Conservation (phyloP, 2,888 invertebrate species). For the Drosophila infuscata region DNA sequence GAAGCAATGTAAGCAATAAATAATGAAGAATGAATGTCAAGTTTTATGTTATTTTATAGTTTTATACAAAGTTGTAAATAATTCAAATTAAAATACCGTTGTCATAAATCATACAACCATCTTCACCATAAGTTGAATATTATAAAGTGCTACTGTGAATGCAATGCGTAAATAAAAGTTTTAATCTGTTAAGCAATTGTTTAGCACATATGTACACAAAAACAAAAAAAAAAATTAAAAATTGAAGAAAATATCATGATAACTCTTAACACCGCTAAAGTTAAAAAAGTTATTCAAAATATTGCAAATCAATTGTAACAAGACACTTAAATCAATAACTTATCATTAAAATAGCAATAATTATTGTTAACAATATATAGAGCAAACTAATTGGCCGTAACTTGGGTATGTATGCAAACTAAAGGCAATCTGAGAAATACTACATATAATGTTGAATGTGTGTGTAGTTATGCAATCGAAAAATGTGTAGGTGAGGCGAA, state of each 20-base stretch:
- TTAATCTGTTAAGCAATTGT: constrained; percentile 61
- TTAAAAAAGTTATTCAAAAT: constrained; percentile 39
- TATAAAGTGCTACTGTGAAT: constrained; percentile 46
- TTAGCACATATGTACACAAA: constrained; percentile 46
- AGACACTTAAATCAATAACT: constrained; percentile 66
- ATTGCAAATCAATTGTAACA: constrained; percentile 43
- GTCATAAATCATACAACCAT: constrained; percentile 40
- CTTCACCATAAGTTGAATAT: constrained; percentile 52
- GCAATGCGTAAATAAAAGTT: constrained; percentile 37
- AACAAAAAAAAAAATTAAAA: constrained; percentile 3
- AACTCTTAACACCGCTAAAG: constrained; percentile 64
- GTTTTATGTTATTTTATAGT: constrained; percentile 43
- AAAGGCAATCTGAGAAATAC: constrained; percentile 35
- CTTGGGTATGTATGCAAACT: constrained; percentile 27
- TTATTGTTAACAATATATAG: constrained; percentile 71
- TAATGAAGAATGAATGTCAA: constrained; percentile 27
- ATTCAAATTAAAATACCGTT: constrained; percentile 37
- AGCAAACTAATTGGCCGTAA: constrained; percentile 37
- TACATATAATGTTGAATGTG: constrained; percentile 33
- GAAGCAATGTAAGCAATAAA: constrained; percentile 39
- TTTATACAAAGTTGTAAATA: constrained; percentile 61
- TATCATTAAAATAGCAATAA: constrained; percentile 71
- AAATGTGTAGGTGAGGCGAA: constrained; percentile 51
- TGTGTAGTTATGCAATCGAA: constrained; percentile 30
- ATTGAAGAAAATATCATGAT: constrained; percentile 46